These are phyloP conservation scores for Apamea crenata DNA, from an alignment of 2,888 invertebrate genomes.

Conservation along the genomic window DNA sequence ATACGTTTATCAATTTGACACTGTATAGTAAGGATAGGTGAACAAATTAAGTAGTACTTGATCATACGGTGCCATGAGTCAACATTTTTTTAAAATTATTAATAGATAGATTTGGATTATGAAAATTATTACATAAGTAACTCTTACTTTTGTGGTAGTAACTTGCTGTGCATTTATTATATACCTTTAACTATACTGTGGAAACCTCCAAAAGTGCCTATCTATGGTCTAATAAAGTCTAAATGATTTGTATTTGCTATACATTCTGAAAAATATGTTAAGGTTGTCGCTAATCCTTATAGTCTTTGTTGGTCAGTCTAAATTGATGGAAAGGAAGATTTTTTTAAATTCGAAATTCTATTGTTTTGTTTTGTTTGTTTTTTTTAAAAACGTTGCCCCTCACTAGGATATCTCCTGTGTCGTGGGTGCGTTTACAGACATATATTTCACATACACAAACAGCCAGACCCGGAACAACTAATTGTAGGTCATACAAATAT, in stretches of 20 bases:
- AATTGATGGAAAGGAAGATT: background rate
- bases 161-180: too few relatives aligned
- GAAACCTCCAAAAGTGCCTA: too few relatives aligned
- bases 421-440: too few relatives aligned
- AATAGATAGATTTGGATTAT: background rate
- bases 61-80: background rate
- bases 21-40: background rate
- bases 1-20: conserved; percentile 4
- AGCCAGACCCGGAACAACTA: too few relatives aligned
- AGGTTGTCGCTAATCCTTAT: background rate
- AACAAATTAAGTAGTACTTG: background rate
- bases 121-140: background rate
- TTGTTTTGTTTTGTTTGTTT: too few relatives aligned
- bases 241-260: background rate
- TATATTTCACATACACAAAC: too few relatives aligned
- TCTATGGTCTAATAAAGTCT: background rate
- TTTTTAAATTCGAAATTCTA: background rate
- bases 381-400: too few relatives aligned
- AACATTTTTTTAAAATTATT: too few relatives aligned
- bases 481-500: too few relatives aligned
- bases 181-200: background rate
- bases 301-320: too few relatives aligned
- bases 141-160: background rate
- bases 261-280: too few relatives aligned
- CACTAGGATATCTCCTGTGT: too few relatives aligned